Evolutionary conservation across 2,888 invertebrate species (phyloP).

Genomic region (Amiota mariae): DNA sequence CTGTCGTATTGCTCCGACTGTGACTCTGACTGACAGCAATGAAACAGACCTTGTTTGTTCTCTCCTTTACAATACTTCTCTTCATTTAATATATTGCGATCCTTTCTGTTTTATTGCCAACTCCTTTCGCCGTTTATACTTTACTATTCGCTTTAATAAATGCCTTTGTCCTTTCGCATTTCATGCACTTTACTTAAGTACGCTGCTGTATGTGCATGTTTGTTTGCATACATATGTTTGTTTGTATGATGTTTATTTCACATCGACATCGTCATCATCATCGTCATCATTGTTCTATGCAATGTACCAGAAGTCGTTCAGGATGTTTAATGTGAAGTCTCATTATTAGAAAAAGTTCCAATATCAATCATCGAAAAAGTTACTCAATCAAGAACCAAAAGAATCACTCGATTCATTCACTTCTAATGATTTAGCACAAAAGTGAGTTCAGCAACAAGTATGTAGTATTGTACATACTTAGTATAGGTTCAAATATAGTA

Average conservation of each 20-base stretch:
- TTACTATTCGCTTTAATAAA: too few species aligned
- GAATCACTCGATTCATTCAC: too few species aligned
- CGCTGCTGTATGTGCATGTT: too few species aligned
- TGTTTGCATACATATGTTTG: not conserved
- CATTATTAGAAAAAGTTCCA: slow-evolving; percentile 54
- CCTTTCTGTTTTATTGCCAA: too few species aligned
- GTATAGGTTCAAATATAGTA: too few species aligned
- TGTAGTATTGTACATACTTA: too few species aligned
- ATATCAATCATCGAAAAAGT: slow-evolving; percentile 58
- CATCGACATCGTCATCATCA: not conserved
- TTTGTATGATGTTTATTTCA: slow-evolving; percentile 6
- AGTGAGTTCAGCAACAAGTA: too few species aligned
- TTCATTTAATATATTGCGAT: too few species aligned
- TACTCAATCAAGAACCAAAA: slow-evolving; percentile 53
- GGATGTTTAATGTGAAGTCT: slow-evolving; percentile 44
- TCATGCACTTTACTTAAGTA: too few species aligned
- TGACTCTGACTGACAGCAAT: slow-evolving; percentile 35
- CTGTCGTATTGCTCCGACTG: slow-evolving; percentile 29
- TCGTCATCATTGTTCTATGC: not conserved
- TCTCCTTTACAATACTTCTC: slow-evolving; percentile 23
- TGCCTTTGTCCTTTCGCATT: too few species aligned
- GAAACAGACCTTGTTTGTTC: slow-evolving; percentile 51
- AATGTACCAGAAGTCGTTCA: slow-evolving; percentile 8
- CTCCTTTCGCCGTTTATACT: too few species aligned
- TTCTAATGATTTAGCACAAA: too few species aligned